phyloP scores from a whole-genome alignment of 2,113 vertebrate genomes.

The Sylvilagus bachmani region DNA sequence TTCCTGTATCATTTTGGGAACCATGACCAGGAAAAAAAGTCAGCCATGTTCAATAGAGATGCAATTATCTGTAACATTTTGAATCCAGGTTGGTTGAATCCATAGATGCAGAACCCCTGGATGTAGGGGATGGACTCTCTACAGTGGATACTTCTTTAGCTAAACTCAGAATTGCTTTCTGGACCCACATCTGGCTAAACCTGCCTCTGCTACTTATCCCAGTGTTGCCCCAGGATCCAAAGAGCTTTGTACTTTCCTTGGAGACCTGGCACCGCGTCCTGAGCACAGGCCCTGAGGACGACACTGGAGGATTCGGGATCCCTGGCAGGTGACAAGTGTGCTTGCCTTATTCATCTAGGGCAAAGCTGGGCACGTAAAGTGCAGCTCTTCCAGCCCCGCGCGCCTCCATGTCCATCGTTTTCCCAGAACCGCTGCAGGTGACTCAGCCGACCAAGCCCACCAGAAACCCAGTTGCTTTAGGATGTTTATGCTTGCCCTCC shows the following conservation, averaged over 20 bases:
- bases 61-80: neutral
- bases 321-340: neutral
- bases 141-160: neutral
- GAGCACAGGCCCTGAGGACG: neutral
- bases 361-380: neutral
- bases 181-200: neutral
- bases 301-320: neutral
- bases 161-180: neutral
- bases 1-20: neutral
- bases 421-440: slow-evolving; percentile 52
- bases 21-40: neutral
- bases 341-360: neutral
- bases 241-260: neutral
- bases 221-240: neutral
- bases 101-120: neutral
- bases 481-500: neutral
- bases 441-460: neutral
- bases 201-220: neutral
- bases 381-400: neutral
- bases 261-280: neutral
- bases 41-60: neutral
- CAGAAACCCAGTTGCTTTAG: slow-evolving; percentile 12
- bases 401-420: neutral
- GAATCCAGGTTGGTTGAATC: neutral
- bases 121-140: no score